Evolutionary conservation across 2,113 vertebrate species (phyloP).

Genomic region (Opisthocomus hoazin): DNA sequence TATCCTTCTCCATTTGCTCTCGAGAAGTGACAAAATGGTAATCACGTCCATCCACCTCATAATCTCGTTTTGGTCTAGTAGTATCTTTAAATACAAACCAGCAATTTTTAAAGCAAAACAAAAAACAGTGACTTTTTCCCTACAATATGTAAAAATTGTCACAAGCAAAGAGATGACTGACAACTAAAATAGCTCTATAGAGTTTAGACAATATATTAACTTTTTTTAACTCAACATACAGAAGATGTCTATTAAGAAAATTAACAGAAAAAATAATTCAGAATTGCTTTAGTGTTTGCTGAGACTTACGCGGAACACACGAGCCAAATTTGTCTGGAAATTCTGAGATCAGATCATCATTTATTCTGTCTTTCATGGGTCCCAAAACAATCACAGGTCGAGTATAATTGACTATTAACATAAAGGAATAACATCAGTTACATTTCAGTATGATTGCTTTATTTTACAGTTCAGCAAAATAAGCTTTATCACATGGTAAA

Average conservation of each 20-base stretch:
- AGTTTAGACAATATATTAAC: neutral
- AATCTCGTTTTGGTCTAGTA: constrained; percentile 95
- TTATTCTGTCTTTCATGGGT: constrained; percentile 97
- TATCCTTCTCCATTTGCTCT: constrained; percentile 98
- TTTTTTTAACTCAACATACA: neutral
- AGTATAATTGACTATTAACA: constrained; percentile 85
- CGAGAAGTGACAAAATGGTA: constrained; percentile 95
- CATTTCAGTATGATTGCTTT: neutral
- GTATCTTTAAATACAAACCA: constrained; percentile 81
- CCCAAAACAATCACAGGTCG: constrained; percentile 96
- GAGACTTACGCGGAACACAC: constrained; percentile 93
- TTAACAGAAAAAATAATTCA: neutral
- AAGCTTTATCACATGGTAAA: neutral
- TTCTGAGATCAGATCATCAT: constrained; percentile 97
- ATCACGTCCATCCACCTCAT: constrained; percentile 93
- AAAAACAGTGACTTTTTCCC: neutral
- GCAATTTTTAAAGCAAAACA: neutral
- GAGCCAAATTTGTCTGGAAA: constrained; percentile 98
- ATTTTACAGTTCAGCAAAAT: neutral
- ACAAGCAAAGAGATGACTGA: neutral
- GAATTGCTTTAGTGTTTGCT: neutral
- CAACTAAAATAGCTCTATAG: neutral
- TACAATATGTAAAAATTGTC: neutral
- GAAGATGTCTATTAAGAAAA: neutral
- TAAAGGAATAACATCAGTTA: neutral